Base-by-base conservation (phyloP, 2,888 invertebrate genomes). In the Copidosoma aretas region DNA sequence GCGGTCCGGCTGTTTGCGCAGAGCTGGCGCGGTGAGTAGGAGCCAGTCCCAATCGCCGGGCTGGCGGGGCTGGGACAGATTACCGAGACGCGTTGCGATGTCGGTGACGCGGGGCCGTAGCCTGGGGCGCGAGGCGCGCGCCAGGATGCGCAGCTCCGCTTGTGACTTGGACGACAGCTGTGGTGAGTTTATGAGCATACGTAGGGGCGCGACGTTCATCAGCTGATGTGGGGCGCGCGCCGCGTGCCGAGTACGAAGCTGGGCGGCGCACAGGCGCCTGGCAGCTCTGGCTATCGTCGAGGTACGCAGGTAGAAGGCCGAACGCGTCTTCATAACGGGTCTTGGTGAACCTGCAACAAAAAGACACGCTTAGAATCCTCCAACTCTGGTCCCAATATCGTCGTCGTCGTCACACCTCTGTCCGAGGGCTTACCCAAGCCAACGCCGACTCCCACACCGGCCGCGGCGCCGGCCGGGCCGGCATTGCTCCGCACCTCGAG, bases 321-420 rank as follows among this genome's bases (percentile, higher is more conserved):
- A 95, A 80, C 97, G 90, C 64, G 97, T 97, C 87, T 97, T 97
- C 95, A 97, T 95, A 57, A 97, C 95, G 63, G 97, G 97, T 67
- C 96, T 89, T 70, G 96, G 92, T 59, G 92, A 92, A 43, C 82
- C 82, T 53, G 77, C 78, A 32, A 32, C 32, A 32, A 32, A 32
- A 32, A 52, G 1, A 21, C n/a, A n/a, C n/a, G n/a, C n/a, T n/a
- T n/a, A n/a, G 49, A n/a, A 49, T n/a, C 19, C 4, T 15, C 19
- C 2, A 49, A 49, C 15, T 15, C 49, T 2, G 10, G 3, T 10
- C 3, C 19, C 10, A n/a, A n/a, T 10, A 49, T 49, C 19, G 15
- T 49, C 49, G 10, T 19, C 19, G n/a, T n/a, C n/a, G n/a, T n/a
- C n/a, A n/a, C n/a, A n/a, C 15, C 49, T 19, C 49, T n/a, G 3